Evolutionary conservation across 2,797 vertebrate species (phyloP).

Genomic region (Clarias fuscus): DNA sequence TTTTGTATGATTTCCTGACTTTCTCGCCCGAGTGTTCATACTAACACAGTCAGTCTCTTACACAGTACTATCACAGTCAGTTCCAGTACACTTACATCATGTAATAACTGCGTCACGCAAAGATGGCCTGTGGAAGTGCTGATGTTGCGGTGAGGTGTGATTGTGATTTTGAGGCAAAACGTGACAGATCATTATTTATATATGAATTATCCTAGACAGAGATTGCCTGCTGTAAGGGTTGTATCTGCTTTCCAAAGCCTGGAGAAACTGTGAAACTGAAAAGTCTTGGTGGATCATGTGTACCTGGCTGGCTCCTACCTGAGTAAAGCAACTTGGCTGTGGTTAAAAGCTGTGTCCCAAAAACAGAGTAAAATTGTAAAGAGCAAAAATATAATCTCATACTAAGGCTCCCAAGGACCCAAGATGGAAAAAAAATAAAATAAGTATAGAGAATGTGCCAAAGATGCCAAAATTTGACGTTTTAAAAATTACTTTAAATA

Average conservation of each 20-base stretch:
- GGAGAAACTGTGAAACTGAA: neutral
- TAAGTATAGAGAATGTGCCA: neutral
- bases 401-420: neutral
- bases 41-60: neutral
- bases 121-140: neutral
- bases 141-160: neutral
- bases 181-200: neutral
- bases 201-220: neutral
- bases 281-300: neutral
- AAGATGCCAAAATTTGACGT: neutral
- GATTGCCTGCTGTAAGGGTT: neutral
- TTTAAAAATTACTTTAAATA: neutral
- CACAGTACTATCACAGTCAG: neutral
- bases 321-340: neutral
- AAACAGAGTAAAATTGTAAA: neutral
- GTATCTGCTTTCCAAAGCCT: constrained; percentile 2
- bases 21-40: neutral
- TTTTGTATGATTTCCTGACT: neutral
- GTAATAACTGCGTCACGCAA: neutral
- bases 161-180: neutral
- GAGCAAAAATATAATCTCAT: neutral
- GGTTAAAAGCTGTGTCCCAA: neutral
- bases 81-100: neutral
- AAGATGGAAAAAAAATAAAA: neutral
- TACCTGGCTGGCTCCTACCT: neutral